Evolutionary conservation across 1,140 invertebrate genomes (phyloP).

Genomic region (Dreissena rostriformis): DNA sequence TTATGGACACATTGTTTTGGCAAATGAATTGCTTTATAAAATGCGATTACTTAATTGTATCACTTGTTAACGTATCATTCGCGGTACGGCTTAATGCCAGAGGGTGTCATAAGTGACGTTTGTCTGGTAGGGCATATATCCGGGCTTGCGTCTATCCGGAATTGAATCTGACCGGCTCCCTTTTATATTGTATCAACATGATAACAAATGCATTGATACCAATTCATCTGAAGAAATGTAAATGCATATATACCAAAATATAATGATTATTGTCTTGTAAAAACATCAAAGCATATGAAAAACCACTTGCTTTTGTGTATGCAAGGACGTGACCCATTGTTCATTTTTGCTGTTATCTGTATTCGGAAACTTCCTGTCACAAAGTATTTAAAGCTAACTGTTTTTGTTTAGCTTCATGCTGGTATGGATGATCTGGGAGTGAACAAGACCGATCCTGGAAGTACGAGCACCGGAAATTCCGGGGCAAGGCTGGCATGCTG

Average conservation of each 20-base stretch:
- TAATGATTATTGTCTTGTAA: background rate
- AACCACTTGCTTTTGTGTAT: background rate
- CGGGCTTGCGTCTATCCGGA: too few relatives aligned
- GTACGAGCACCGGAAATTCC: constrained; percentile 83
- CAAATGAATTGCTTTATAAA: background rate
- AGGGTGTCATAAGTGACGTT: too few relatives aligned
- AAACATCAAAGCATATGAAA: background rate
- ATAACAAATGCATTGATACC: too few relatives aligned
- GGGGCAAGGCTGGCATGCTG: constrained; percentile 83
- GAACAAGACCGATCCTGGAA: constrained; percentile 78
- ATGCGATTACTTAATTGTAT: background rate
- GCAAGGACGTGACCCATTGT: background rate
- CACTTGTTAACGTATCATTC: background rate
- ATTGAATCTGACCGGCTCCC: too few relatives aligned
- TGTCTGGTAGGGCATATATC: too few relatives aligned
- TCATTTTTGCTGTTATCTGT: background rate
- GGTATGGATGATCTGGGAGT: constrained; percentile 83
- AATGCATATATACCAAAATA: too few relatives aligned
- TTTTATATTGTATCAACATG: too few relatives aligned
- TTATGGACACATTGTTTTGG: too few relatives aligned
- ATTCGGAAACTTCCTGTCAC: too few relatives aligned
- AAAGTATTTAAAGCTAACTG: too few relatives aligned
- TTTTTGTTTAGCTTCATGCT: constrained; percentile 77
- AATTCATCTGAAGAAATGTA: too few relatives aligned
- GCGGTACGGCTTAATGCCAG: too few relatives aligned